A percentile compares a stretch with the other conserved stretches of the same genome.
Conservation (phyloP, 1,140 invertebrate species). For the Meteorus sp. region DNA sequence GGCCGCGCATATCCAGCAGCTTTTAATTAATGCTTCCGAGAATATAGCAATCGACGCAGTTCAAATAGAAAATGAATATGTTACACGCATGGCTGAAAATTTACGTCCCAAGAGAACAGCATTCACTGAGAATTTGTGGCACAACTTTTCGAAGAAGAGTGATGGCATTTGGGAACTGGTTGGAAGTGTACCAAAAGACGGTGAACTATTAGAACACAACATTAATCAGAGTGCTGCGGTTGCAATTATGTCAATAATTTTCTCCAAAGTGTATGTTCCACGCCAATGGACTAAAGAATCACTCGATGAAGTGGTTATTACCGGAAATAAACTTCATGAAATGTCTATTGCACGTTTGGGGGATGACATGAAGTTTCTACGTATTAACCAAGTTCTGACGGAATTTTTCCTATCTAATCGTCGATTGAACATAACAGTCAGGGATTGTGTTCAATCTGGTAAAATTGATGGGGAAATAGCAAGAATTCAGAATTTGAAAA, state of each 20-base stretch:
- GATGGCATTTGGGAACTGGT: slow-evolving; percentile 43
- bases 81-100: slow-evolving; percentile 34
- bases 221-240: slow-evolving; percentile 41
- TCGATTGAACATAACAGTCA: slow-evolving; percentile 41
- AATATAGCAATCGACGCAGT: slow-evolving; percentile 40
- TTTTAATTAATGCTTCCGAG: slow-evolving; percentile 2
- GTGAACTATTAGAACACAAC: slow-evolving; percentile 35
- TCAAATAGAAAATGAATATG: slow-evolving; percentile 37
- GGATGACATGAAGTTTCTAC: neutral
- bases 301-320: slow-evolving; percentile 43
- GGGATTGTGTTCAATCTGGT: slow-evolving; percentile 48
- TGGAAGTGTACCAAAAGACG: slow-evolving; percentile 30
- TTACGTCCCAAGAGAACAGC: slow-evolving; percentile 25
- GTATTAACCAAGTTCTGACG: slow-evolving; percentile 41
- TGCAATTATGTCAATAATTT: slow-evolving; percentile 42
- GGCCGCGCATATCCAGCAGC: slow-evolving; percentile 14
- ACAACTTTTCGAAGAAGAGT: slow-evolving; percentile 39
- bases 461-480: slow-evolving; percentile 30
- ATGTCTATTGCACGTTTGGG: slow-evolving; percentile 37
- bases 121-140: slow-evolving; percentile 40
- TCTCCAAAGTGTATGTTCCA: slow-evolving; percentile 48
- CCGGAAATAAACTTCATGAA: slow-evolving; percentile 45
- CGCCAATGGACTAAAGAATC: slow-evolving; percentile 38
- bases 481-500: slow-evolving; percentile 36
- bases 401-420: slow-evolving; percentile 48